Evolutionary conservation across 2,113 vertebrate genomes (phyloP).

Genomic region (Pseudonaja textilis): DNA sequence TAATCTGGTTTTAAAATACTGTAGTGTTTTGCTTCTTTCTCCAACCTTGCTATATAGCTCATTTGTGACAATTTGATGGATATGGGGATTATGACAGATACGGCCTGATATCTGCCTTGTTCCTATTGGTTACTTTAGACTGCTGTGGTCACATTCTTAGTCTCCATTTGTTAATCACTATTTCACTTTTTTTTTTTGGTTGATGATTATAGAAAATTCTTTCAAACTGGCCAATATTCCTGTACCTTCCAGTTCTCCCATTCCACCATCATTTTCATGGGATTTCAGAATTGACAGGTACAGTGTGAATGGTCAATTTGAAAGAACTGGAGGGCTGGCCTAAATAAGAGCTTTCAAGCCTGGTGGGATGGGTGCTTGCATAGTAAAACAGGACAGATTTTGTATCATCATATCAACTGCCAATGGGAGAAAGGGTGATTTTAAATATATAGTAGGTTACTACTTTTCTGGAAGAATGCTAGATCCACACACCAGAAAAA

Average conservation of each 20-base stretch:
- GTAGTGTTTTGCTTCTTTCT: too few species aligned
- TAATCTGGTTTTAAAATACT: too few species aligned
- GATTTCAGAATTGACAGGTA: neutral
- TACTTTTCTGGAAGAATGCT: neutral
- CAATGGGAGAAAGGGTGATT: neutral
- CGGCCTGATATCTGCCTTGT: too few species aligned
- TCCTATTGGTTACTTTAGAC: too few species aligned
- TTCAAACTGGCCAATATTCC: neutral
- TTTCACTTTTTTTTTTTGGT: neutral
- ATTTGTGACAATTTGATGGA: too few species aligned
- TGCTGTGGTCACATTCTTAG: too few species aligned
- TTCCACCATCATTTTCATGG: neutral
- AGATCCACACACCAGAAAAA: neutral
- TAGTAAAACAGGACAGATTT: neutral
- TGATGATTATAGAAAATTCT: neutral
- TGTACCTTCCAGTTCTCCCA: neutral
- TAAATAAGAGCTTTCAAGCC: neutral
- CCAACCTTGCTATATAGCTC: too few species aligned
- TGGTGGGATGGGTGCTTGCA: neutral
- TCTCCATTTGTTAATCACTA: neutral
- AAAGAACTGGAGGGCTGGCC: neutral
- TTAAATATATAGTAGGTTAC: neutral
- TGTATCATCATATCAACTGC: neutral
- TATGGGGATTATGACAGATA: too few species aligned
- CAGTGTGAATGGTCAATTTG: neutral